Percentiles rank a stretch among this genome's conserved stretches.
These are phyloP conservation scores for Crotophaga sulcirostris DNA, from an alignment of 2,113 vertebrate genomes.

Conservation along the genomic window DNA sequence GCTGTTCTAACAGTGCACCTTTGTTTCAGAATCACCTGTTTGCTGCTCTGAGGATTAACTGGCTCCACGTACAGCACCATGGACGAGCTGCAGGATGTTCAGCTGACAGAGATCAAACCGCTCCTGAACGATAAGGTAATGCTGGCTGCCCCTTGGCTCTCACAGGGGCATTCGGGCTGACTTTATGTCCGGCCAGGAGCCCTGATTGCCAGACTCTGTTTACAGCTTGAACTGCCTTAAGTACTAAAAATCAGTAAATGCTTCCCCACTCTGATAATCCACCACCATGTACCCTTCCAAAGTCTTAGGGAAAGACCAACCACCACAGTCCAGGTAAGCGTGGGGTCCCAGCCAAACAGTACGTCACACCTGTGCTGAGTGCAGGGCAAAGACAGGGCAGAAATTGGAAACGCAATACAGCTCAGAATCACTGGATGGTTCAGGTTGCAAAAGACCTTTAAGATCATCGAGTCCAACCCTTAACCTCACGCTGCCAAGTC, in stretches of 20 bases:
- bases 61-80: slow-evolving; percentile 66
- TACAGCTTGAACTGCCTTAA: not conserved
- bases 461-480: too few relatives aligned
- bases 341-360: not conserved
- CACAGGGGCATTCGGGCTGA: not conserved
- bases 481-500: too few relatives aligned
- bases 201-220: not conserved
- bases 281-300: not conserved
- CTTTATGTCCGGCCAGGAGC: not conserved
- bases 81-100: slow-evolving; percentile 95
- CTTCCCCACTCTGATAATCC: not conserved
- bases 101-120: slow-evolving; percentile 94
- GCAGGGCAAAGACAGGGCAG: not conserved
- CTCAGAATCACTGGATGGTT: not conserved
- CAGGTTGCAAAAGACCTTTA: too few relatives aligned
- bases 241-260: not conserved
- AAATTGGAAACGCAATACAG: not conserved
- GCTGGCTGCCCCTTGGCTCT: not conserved
- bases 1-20: not conserved
- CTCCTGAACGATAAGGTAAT: slow-evolving; percentile 92
- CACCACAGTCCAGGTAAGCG: not conserved
- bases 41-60: slow-evolving; percentile 12
- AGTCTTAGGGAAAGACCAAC: not conserved
- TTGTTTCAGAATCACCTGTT: slow-evolving; percentile 62
- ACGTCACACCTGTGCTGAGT: not conserved